phyloP scores from a whole-genome alignment of 2,797 vertebrate genomes.

The Lepilemur ruficaudatus region DNA sequence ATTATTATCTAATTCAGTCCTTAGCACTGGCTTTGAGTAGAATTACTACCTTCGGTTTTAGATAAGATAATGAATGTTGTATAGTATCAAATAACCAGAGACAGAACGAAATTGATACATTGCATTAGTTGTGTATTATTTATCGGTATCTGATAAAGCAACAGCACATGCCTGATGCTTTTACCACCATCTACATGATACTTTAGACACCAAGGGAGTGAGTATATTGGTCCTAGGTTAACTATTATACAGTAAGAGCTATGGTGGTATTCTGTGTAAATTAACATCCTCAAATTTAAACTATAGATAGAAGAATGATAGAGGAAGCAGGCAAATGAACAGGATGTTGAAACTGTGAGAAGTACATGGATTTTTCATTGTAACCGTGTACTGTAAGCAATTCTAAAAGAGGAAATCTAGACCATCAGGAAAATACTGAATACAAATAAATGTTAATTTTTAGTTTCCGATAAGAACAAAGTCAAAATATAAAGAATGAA shows the following conservation, averaged over 20 bases:
- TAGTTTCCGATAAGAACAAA: constrained; percentile 31
- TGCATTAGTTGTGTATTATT: constrained; percentile 81
- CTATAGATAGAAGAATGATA: neutral
- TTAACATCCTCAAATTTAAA: neutral
- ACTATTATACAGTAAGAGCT: constrained; percentile 22
- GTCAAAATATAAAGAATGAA: constrained; percentile 42
- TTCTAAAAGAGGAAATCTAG: constrained; percentile 24
- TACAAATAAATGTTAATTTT: constrained; percentile 32
- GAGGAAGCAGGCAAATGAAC: neutral
- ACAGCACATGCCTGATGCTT: constrained; percentile 69
- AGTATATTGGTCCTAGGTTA: constrained; percentile 11
- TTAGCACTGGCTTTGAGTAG: constrained; percentile 73
- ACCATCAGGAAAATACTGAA: neutral
- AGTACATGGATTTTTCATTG: neutral
- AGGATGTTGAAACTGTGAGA: neutral
- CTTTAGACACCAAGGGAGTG: neutral
- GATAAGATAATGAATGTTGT: constrained; percentile 71
- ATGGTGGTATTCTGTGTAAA: neutral
- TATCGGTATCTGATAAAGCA: constrained; percentile 77
- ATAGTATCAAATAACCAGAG: constrained; percentile 74
- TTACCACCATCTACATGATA: constrained; percentile 58
- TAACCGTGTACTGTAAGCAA: neutral
- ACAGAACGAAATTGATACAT: constrained; percentile 77
- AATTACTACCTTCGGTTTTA: constrained; percentile 74
- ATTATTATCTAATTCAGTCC: constrained; percentile 79